Evolutionary conservation across 2,797 vertebrate species (phyloP).

Genomic region (Muscicapa comitata): DNA sequence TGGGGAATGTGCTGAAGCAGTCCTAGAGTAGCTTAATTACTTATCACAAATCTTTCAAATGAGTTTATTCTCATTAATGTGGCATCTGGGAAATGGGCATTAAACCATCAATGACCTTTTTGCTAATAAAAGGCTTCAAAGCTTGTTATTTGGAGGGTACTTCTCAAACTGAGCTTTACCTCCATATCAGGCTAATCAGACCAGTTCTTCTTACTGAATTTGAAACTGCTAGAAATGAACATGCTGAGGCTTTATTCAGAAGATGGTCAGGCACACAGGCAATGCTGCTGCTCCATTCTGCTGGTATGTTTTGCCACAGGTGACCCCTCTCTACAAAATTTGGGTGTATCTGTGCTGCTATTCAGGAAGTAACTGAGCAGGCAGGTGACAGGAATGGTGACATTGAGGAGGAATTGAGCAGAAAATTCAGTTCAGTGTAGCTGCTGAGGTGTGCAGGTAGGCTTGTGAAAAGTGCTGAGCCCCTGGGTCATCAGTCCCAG

Average conservation of each 20-base stretch:
- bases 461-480: not conserved
- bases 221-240: not conserved
- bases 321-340: not conserved
- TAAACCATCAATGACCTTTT: constrained; percentile 45
- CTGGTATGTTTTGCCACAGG: not conserved
- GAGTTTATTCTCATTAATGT: constrained; percentile 43
- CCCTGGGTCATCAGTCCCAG: not conserved
- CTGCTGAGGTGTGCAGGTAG: not conserved
- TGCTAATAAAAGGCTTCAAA: not conserved
- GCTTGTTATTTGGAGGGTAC: not conserved
- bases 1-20: not conserved
- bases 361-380: not conserved
- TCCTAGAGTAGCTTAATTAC: constrained; percentile 21
- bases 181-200: not conserved
- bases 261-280: not conserved
- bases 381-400: not conserved
- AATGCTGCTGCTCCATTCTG: not conserved
- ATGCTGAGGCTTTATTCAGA: not conserved
- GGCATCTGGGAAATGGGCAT: constrained; percentile 13
- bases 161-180: not conserved
- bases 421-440: not conserved
- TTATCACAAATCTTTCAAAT: constrained; percentile 60
- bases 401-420: not conserved
- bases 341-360: rapidly evolving
- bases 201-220: not conserved